Evolutionary conservation across 2,113 vertebrate genomes (phyloP).

Genomic region (Chloroceryle aenea): DNA sequence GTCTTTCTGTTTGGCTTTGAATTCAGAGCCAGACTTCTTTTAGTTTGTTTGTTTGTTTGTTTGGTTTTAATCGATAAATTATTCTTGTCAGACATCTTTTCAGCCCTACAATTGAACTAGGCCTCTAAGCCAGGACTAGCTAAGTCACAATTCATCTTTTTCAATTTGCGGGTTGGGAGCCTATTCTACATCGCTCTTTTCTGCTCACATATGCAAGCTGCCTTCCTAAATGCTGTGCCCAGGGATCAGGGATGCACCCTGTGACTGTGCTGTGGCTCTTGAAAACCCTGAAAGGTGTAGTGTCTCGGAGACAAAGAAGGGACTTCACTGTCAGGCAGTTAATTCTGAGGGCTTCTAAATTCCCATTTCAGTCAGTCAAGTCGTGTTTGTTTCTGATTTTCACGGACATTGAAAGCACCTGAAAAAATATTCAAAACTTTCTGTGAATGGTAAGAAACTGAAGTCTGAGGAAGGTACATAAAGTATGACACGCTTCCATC

Average conservation of each 20-base stretch:
- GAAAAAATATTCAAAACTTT: not conserved
- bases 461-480: not conserved
- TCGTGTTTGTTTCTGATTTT: not conserved
- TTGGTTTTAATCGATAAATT: too few species aligned
- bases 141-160: not conserved
- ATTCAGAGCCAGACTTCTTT: not conserved
- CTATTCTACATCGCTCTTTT: not conserved
- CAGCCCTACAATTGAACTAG: not conserved
- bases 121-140: not conserved
- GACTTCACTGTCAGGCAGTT: not conserved
- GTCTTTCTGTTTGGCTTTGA: not conserved
- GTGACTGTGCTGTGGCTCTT: not conserved
- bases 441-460: not conserved
- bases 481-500: not conserved
- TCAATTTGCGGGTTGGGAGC: not conserved
- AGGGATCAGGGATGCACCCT: not conserved
- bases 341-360: not conserved
- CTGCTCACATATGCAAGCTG: not conserved
- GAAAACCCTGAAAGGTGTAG: not conserved
- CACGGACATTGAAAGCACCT: not conserved
- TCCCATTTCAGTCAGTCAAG: not conserved
- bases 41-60: not conserved
- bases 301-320: not conserved
- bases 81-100: not conserved
- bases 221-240: accelerated